Percentiles rank a stretch among this genome's conserved stretches.
Conservation (phyloP, 2,797 vertebrate species). For the Notamacropus eugenii region DNA sequence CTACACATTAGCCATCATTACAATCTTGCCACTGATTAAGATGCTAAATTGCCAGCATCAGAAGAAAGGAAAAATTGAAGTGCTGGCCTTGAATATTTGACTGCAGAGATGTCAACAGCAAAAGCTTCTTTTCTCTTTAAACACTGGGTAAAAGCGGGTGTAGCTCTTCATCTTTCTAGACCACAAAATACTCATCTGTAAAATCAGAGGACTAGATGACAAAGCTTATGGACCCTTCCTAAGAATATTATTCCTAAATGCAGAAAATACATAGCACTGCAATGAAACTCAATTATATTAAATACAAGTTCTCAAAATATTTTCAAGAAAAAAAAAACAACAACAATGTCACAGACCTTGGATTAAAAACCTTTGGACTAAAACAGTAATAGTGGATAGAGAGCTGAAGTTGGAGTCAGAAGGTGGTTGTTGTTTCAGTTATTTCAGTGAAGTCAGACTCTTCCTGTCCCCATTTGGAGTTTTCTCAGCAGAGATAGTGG, state of each 20-base stretch:
- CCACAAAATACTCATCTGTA: background rate
- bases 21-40: background rate
- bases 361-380: background rate
- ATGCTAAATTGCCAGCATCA: background rate
- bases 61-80: background rate
- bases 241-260: background rate
- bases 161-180: background rate
- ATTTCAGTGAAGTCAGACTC: background rate
- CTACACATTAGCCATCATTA: background rate
- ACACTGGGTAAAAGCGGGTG: background rate
- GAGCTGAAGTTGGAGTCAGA: background rate
- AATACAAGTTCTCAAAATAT: background rate
- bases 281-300: background rate
- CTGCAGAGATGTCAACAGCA: background rate
- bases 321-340: background rate
- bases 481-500: background rate
- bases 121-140: background rate
- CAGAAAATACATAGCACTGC: background rate
- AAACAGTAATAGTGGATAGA: background rate
- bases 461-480: background rate
- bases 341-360: background rate
- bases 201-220: background rate
- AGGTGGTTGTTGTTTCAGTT: background rate
- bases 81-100: background rate
- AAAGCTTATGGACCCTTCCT: background rate